Percentiles rank a stretch among this genome's conserved stretches.
Conservation (phyloP, 2,113 vertebrate genomes). For the Sceloporus undulatus region DNA sequence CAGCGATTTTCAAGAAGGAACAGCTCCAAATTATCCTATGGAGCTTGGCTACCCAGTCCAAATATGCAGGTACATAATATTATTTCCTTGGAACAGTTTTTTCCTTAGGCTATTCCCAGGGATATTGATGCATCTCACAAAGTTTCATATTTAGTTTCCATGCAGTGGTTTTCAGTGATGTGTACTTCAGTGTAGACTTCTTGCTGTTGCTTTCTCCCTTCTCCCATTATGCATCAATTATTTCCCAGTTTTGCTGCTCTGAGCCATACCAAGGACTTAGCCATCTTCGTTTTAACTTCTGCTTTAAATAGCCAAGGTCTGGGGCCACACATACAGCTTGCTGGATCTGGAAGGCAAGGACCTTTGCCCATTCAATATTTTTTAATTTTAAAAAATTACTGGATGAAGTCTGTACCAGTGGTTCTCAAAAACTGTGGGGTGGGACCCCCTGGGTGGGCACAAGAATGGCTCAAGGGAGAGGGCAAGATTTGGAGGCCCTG, state of each 20-base stretch:
- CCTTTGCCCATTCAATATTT: too few species aligned
- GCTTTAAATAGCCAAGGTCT: too few species aligned
- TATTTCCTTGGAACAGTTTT: constrained; percentile 1
- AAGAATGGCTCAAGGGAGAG: too few species aligned
- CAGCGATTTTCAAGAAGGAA: constrained; percentile 90
- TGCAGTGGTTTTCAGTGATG: background rate
- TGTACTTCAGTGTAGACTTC: background rate
- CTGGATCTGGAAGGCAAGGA: too few species aligned
- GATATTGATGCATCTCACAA: constrained; percentile 11
- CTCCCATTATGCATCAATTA: background rate
- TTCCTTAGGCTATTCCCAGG: background rate
- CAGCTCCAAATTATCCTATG: constrained; percentile 82
- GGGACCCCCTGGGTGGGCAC: too few species aligned
- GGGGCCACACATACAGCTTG: too few species aligned
- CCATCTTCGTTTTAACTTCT: too few species aligned
- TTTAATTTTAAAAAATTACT: too few species aligned
- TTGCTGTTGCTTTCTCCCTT: background rate
- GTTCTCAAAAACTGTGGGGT: too few species aligned
- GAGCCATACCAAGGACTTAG: background rate
- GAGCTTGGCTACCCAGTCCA: constrained; percentile 87
- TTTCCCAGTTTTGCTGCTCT: background rate
- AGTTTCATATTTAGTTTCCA: constrained; percentile 1
- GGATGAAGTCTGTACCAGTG: too few species aligned
- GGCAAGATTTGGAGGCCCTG: too few species aligned
- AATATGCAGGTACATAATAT: constrained; percentile 88